Percentiles rank a stretch among this genome's conserved stretches.
phyloP scores from a whole-genome alignment of 1,140 invertebrate genomes.

The Drosophila littoralis region DNA sequence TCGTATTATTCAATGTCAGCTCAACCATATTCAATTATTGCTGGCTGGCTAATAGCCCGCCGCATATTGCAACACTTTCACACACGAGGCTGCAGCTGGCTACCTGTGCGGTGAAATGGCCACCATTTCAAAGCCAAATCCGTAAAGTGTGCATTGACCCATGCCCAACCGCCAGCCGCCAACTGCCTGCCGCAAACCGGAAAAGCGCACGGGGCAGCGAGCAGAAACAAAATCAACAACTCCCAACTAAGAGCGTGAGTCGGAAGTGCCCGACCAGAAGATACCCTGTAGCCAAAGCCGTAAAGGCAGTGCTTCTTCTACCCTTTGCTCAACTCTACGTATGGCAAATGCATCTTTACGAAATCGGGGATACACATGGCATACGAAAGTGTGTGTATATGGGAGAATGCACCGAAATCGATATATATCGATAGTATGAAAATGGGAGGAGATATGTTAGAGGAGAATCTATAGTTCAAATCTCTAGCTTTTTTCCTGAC shows the following conservation, averaged over 20 bases:
- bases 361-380: too few relatives aligned
- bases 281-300: too few relatives aligned
- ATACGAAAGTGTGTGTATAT: too few relatives aligned
- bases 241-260: neutral
- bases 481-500: too few relatives aligned
- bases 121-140: slow-evolving; percentile 59
- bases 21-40: slow-evolving; percentile 49
- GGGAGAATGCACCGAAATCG: too few relatives aligned
- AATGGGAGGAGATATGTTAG: too few relatives aligned
- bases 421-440: too few relatives aligned
- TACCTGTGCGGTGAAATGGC: slow-evolving; percentile 61
- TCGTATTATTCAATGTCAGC: slow-evolving; percentile 78
- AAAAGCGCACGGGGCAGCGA: slow-evolving; percentile 31
- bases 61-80: slow-evolving; percentile 74
- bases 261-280: too few relatives aligned
- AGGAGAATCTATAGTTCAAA: too few relatives aligned
- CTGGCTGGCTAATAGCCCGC: slow-evolving; percentile 32
- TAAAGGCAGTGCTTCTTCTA: too few relatives aligned
- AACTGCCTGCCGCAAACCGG: slow-evolving; percentile 25
- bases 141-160: slow-evolving; percentile 81
- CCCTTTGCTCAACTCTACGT: too few relatives aligned
- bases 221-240: slow-evolving; percentile 16
- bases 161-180: slow-evolving; percentile 41
- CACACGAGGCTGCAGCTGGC: slow-evolving; percentile 46
- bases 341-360: too few relatives aligned